phyloP scores from a whole-genome alignment of 2,888 invertebrate genomes.

The Endomychus coccineus region DNA sequence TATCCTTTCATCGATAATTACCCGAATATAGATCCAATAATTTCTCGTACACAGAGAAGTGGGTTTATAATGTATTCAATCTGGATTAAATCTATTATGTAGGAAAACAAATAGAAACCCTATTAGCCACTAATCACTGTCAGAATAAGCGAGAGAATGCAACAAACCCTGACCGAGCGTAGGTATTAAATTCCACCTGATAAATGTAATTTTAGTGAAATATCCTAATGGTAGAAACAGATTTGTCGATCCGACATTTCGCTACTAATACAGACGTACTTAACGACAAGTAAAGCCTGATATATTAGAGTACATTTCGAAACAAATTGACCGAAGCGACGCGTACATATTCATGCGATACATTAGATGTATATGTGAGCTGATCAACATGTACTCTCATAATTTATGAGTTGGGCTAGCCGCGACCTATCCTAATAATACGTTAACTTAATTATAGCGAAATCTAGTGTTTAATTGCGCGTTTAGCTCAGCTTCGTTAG shows the following conservation, averaged over 20 bases:
- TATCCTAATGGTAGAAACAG: constrained; percentile 42
- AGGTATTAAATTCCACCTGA: constrained; percentile 40
- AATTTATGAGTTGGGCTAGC: constrained; percentile 31
- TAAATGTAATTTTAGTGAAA: constrained; percentile 42
- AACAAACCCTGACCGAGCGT: constrained; percentile 9
- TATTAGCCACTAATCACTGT: constrained; percentile 14
- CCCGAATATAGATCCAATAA: too few relatives aligned
- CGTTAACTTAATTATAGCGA: constrained; percentile 34
- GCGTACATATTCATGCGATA: constrained; percentile 29
- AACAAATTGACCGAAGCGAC: constrained; percentile 34
- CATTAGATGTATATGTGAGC: too few relatives aligned
- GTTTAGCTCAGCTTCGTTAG: constrained; percentile 21
- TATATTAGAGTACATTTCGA: constrained; percentile 31
- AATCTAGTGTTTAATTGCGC: constrained; percentile 33
- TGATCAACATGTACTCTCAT: constrained; percentile 27
- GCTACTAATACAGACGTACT: constrained; percentile 38
- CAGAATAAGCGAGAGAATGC: constrained; percentile 11
- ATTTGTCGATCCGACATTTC: constrained; percentile 41
- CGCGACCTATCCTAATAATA: constrained; percentile 30
- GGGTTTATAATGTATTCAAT: too few relatives aligned
- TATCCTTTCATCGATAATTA: too few relatives aligned
- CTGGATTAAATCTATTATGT: too few relatives aligned
- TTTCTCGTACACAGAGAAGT: too few relatives aligned
- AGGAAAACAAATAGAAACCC: constrained; percentile 9
- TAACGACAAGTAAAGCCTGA: constrained; percentile 35